These are phyloP conservation scores for Unio delphinus DNA, from an alignment of 2,888 invertebrate species.

Conservation along the genomic window DNA sequence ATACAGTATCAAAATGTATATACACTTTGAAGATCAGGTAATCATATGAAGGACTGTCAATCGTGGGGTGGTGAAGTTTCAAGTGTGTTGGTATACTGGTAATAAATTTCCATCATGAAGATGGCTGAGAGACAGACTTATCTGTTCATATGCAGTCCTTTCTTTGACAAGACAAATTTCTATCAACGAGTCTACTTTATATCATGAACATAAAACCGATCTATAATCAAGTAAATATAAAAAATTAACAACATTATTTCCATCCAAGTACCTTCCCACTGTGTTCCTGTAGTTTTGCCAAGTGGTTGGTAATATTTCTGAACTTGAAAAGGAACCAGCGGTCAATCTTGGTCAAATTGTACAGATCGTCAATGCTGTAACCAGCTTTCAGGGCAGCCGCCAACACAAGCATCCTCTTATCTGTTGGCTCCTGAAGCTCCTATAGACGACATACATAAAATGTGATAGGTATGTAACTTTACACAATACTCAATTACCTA, in stretches of 20 bases:
- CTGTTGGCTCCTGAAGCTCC: slow-evolving; percentile 93
- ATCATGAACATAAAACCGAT: not conserved
- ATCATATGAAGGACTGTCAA: too few relatives aligned
- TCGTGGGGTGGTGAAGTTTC: too few relatives aligned
- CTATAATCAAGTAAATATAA: not conserved
- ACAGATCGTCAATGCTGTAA: slow-evolving; percentile 87
- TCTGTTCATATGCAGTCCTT: too few relatives aligned
- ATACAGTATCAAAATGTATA: too few relatives aligned
- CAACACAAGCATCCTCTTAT: slow-evolving; percentile 95
- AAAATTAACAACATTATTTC: not conserved
- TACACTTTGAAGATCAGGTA: too few relatives aligned
- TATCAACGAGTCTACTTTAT: not conserved
- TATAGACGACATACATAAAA: slow-evolving; percentile 23
- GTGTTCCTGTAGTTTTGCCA: slow-evolving; percentile 78
- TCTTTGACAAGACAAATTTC: too few relatives aligned
- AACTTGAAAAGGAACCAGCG: slow-evolving; percentile 96
- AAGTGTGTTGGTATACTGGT: too few relatives aligned
- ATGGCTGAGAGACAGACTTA: too few relatives aligned
- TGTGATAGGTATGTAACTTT: too few relatives aligned
- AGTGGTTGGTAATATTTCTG: slow-evolving; percentile 88
- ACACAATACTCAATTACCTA: too few relatives aligned
- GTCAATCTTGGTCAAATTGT: slow-evolving; percentile 95
- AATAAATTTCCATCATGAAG: too few relatives aligned
- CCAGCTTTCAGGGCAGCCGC: slow-evolving; percentile 89
- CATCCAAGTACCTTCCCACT: slow-evolving; percentile 42